Base-by-base conservation (phyloP, 2,888 invertebrate species). In the Calameuta pallipes region DNA sequence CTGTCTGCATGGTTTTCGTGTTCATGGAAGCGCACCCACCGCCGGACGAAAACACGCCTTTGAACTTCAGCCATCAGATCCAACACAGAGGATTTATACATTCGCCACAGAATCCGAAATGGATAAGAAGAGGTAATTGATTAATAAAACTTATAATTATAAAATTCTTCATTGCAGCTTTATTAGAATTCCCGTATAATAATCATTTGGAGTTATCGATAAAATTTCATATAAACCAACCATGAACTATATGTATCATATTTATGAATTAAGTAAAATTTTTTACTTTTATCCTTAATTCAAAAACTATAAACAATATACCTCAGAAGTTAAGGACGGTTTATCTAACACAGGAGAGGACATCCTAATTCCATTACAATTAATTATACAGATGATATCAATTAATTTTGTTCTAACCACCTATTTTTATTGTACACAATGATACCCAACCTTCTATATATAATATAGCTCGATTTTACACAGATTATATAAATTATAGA, bases 61-160 rank as follows among this genome's bases (percentile, higher is more conserved):
- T 91, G 97, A 97, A 92, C 94, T 98, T 79, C 94, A 97, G 90
- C 98, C 98, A 76, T 96, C 97, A 1, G 97, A 98, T 87, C 93
- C 96, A 1, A 96, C 95, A 85, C 96, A 98, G 90, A 94, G 97
- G 87, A 96, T 96, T 90, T 98, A 97, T 91, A 97, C 96, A 91
- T 98, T 98, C 92, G 96, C 97, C 90, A 96, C 98, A 0, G 98
- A 98, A 89, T 96, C 97, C 15, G 98, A 98, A 92, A 96, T 97
- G 94, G 98, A 98, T 89, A 97, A 96, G 91, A 97, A 97, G 93
- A 95, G 98, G 98, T 98, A 89, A 86, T 84, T 37, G 23, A 23
- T 56, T 56, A 9, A 23, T 0, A 6, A 56, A 56, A 23, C 12
- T 56, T 23, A 23, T 68, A 13, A 31, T 68, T 30, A 76, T 71